phyloP scores from a whole-genome alignment of 2,888 invertebrate genomes.

The Synergus gifuensis region DNA sequence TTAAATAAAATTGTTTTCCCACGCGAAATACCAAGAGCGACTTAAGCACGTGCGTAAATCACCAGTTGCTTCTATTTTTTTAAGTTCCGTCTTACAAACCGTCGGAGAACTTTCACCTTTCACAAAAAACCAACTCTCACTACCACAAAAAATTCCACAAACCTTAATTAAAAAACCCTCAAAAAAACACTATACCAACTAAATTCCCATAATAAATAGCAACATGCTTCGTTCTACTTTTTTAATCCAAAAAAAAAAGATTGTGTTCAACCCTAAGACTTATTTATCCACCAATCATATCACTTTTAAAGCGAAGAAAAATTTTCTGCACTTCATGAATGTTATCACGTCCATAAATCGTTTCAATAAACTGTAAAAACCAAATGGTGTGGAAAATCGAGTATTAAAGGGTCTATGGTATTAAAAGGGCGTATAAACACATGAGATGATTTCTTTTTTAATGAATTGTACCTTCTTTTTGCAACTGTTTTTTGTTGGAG shows the following conservation, averaged over 20 bases:
- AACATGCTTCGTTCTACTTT: background rate
- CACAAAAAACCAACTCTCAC: background rate
- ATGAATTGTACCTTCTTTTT: conserved; percentile 15
- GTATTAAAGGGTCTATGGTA: background rate
- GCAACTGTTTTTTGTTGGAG: conserved; percentile 2
- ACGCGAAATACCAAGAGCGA: conserved; percentile 6
- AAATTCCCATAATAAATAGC: background rate
- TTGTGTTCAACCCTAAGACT: background rate
- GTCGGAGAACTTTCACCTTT: conserved; percentile 33
- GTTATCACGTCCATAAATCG: background rate
- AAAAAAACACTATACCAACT: background rate
- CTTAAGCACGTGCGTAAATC: conserved; percentile 40
- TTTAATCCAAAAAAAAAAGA: background rate
- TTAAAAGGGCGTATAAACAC: background rate
- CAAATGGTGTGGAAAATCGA: background rate
- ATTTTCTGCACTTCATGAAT: background rate
- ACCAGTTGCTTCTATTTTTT: conserved; percentile 42
- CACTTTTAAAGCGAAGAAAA: background rate
- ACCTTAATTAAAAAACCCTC: background rate
- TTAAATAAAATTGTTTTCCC: background rate
- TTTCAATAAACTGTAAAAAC: conserved; percentile 11
- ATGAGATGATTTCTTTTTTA: conserved; percentile 2
- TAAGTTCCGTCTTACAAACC: conserved; percentile 21
- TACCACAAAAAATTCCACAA: background rate
- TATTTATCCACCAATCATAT: background rate